Evolutionary conservation across 2,888 invertebrate species (phyloP).

Genomic region (Agrilus biguttatus): DNA sequence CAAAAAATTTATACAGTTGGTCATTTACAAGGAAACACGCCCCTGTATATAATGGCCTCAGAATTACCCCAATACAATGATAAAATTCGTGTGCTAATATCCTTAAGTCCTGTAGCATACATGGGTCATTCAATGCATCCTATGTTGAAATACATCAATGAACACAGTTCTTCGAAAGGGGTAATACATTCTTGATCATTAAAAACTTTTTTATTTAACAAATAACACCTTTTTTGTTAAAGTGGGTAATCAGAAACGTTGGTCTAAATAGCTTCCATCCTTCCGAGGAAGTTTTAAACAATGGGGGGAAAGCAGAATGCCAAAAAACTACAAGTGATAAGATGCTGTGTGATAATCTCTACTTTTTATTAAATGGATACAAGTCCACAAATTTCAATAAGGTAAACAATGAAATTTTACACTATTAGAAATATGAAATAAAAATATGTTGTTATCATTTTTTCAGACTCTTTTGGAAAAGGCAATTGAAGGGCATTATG

Average conservation of each 20-base stretch:
- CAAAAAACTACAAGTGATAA: constrained; percentile 5
- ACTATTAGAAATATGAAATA: constrained; percentile 4
- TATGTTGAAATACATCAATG: constrained; percentile 33
- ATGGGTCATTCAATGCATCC: constrained; percentile 35
- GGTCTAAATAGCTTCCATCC: constrained; percentile 50
- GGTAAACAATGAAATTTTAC: constrained; percentile 23
- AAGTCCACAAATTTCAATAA: constrained; percentile 39
- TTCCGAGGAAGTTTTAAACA: constrained; percentile 34
- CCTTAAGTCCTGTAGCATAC: constrained; percentile 46
- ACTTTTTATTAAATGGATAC: constrained; percentile 51
- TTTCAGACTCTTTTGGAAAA: too few relatives aligned
- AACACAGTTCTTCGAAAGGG: constrained; percentile 34
- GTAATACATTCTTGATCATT: constrained; percentile 24
- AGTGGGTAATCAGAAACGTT: constrained; percentile 31
- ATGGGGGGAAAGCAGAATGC: constrained; percentile 30
- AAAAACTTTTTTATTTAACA: background rate
- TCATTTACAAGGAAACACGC: constrained; percentile 51
- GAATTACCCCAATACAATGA: constrained; percentile 42
- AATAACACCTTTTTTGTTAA: constrained; percentile 16
- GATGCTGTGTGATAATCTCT: constrained; percentile 44
- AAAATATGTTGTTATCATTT: constrained; percentile 8
- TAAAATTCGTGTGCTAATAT: constrained; percentile 42
- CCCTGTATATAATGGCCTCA: constrained; percentile 44
- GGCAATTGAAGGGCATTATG: too few relatives aligned
- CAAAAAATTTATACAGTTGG: constrained; percentile 51